Percentiles rank a stretch among this genome's conserved stretches.
Evolutionary conservation across 1,140 invertebrate genomes (phyloP).

Genomic region (Diprion similis): DNA sequence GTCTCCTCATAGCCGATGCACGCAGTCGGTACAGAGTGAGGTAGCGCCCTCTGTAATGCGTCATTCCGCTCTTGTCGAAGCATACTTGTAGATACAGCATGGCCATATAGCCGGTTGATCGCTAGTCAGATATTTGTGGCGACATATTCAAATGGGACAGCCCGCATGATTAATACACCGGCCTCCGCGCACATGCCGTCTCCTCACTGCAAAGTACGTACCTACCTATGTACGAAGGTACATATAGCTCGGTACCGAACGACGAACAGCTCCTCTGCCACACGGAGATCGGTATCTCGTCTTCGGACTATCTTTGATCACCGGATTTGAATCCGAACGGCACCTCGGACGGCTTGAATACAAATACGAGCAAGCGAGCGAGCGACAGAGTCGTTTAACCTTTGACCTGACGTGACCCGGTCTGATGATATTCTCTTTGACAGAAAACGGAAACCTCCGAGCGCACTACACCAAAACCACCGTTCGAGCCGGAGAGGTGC

Average conservation of each 20-base stretch:
- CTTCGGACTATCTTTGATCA: neutral
- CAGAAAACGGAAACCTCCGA: constrained; percentile 56
- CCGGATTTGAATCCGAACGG: neutral
- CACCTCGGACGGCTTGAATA: neutral
- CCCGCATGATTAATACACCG: constrained; percentile 2
- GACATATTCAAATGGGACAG: constrained; percentile 7
- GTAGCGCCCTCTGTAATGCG: neutral
- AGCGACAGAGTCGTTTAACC: too few relatives aligned
- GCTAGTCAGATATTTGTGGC: constrained; percentile 7
- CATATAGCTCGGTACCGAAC: neutral
- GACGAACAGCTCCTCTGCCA: neutral
- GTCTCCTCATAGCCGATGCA: neutral
- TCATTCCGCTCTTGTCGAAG: neutral
- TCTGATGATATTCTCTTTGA: constrained; percentile 23
- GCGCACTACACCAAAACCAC: constrained; percentile 60
- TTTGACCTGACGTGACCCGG: neutral
- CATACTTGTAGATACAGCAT: neutral
- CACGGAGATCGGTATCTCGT: constrained; percentile 1
- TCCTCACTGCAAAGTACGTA: neutral
- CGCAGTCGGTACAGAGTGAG: neutral
- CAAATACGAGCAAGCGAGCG: too few relatives aligned
- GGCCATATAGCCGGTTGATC: neutral
- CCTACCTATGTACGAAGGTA: neutral
- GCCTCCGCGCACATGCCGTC: neutral
- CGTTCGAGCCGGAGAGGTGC: constrained; percentile 55